Conservation (phyloP, 1,140 invertebrate genomes). For the Dryas iulia region DNA sequence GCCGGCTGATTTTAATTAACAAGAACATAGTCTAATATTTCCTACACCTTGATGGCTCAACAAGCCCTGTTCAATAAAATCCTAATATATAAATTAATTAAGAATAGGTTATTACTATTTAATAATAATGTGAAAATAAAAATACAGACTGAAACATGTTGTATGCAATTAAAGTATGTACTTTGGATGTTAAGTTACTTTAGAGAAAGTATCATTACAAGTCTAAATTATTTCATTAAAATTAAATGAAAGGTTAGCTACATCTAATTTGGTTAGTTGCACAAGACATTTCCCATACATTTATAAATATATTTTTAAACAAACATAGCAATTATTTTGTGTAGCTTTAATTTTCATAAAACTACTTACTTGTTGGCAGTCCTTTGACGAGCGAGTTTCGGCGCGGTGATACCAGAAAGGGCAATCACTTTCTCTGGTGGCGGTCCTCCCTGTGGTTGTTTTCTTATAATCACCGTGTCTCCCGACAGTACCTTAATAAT, state of each 20-base stretch:
- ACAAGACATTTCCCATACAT: too few relatives aligned
- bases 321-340: too few relatives aligned
- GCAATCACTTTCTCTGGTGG: conserved; percentile 95
- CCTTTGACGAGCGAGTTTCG: conserved; percentile 90
- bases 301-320: too few relatives aligned
- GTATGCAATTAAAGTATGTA: neutral
- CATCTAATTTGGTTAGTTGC: neutral
- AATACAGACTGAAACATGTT: too few relatives aligned
- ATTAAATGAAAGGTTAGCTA: neutral
- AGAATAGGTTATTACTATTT: too few relatives aligned
- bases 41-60: neutral
- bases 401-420: conserved; percentile 94
- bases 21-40: neutral
- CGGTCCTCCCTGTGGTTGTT: conserved; percentile 88
- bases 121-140: too few relatives aligned
- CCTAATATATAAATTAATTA: neutral
- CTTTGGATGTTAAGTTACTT: neutral
- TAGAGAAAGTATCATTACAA: neutral
- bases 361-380: conserved; percentile 82
- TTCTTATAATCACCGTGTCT: conserved; percentile 93
- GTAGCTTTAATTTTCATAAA: too few relatives aligned
- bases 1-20: neutral
- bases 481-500: conserved; percentile 90
- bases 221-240: neutral
- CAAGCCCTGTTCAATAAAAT: neutral